phyloP scores from a whole-genome alignment of 1,140 invertebrate species.

The Zaprionus camerounensis region DNA sequence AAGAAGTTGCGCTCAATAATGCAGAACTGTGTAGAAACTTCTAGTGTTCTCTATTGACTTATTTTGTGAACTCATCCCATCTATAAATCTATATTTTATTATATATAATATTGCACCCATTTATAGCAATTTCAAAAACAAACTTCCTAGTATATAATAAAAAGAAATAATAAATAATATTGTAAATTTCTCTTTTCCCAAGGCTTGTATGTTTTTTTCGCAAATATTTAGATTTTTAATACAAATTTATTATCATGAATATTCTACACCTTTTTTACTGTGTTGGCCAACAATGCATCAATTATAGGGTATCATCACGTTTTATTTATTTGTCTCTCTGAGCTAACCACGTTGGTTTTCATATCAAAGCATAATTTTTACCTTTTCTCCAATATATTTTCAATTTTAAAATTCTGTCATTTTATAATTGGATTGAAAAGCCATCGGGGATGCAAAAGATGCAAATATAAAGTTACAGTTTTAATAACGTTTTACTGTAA shows the following conservation, averaged over 20 bases:
- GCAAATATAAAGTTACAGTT: background rate
- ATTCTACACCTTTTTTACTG: background rate
- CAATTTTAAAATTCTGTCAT: slow-evolving; percentile 1
- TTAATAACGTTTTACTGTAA: background rate
- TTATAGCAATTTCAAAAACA: too few relatives aligned
- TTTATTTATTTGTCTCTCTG: background rate
- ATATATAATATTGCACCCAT: too few relatives aligned
- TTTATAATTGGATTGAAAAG: slow-evolving; percentile 6
- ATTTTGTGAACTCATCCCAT: background rate
- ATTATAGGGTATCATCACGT: background rate
- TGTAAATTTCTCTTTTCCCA: too few relatives aligned
- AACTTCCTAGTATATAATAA: too few relatives aligned
- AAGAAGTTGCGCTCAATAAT: background rate
- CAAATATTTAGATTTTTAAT: background rate
- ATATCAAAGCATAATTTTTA: slow-evolving; percentile 2
- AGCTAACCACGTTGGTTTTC: background rate
- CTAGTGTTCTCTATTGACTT: background rate
- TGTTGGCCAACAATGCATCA: background rate
- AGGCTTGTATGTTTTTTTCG: too few relatives aligned
- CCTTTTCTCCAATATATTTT: background rate
- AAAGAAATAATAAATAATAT: too few relatives aligned
- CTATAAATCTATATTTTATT: too few relatives aligned
- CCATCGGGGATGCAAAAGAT: background rate
- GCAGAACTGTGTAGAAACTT: background rate
- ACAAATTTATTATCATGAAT: background rate